Evolutionary conservation across 2,888 invertebrate genomes (phyloP).

Genomic region (Cryptocheilus praepositus): DNA sequence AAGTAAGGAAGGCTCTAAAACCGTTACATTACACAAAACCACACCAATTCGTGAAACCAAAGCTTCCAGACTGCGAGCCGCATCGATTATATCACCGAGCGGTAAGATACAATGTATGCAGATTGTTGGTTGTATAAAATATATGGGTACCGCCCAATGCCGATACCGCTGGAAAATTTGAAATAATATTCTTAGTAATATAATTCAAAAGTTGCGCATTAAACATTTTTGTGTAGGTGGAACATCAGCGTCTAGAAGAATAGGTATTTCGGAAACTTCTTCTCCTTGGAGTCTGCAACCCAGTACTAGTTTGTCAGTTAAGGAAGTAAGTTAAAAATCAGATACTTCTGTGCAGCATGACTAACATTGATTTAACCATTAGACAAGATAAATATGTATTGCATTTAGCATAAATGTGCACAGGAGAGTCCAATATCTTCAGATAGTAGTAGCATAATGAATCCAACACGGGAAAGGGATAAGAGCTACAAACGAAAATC

Average conservation of each 20-base stretch:
- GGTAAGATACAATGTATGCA: slow-evolving; percentile 45
- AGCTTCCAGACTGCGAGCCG: slow-evolving; percentile 65
- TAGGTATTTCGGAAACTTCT: slow-evolving; percentile 45
- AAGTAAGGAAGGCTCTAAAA: slow-evolving; percentile 53
- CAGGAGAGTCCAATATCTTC: slow-evolving; percentile 66
- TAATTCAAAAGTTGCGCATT: background rate
- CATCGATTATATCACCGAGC: slow-evolving; percentile 62
- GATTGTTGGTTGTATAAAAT: background rate
- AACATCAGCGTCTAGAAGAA: slow-evolving; percentile 46
- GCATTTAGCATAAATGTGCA: slow-evolving; percentile 27
- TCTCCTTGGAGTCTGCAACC: slow-evolving; percentile 46
- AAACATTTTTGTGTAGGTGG: slow-evolving; percentile 41
- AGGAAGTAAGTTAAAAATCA: slow-evolving; percentile 48
- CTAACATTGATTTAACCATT: background rate
- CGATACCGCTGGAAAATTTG: background rate
- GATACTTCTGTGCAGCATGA: background rate
- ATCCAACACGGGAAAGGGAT: slow-evolving; percentile 75
- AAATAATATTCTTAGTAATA: background rate
- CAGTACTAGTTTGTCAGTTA: slow-evolving; percentile 46
- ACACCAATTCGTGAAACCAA: slow-evolving; percentile 62
- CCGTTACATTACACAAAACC: slow-evolving; percentile 50
- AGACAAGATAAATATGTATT: background rate
- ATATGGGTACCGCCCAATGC: background rate
- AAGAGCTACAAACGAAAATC: slow-evolving; percentile 82
- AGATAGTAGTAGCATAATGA: slow-evolving; percentile 50